A percentile compares a stretch with the other conserved stretches of the same genome.
Conservation (phyloP, 2,113 vertebrate genomes). For the Pseudopipra pipra region DNA sequence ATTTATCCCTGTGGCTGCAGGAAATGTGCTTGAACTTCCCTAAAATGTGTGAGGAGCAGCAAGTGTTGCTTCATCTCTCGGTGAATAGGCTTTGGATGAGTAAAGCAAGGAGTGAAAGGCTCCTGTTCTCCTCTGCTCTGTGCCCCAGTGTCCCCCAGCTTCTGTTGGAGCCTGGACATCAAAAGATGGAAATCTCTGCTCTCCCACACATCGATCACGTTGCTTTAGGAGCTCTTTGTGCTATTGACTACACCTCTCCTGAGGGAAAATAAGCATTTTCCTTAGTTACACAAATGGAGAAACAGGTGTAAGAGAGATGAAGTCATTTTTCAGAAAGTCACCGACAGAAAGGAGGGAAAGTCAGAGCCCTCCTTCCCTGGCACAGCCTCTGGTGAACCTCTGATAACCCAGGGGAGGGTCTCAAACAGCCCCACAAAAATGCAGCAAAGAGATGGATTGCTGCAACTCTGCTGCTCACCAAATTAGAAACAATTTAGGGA, state of each 20-base stretch:
- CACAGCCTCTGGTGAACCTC: background rate
- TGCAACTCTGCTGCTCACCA: slow-evolving; percentile 60
- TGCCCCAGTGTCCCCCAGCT: background rate
- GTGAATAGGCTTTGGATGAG: background rate
- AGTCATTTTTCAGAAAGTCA: background rate
- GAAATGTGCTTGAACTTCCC: background rate
- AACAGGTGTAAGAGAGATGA: background rate
- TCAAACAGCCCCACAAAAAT: background rate
- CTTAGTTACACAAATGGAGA: background rate
- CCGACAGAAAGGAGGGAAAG: background rate
- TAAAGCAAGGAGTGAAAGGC: background rate
- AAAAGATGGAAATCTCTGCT: background rate
- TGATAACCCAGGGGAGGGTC: background rate
- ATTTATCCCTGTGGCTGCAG: background rate
- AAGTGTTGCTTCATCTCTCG: background rate
- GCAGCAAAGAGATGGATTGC: background rate
- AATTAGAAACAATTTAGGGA: slow-evolving; percentile 71
- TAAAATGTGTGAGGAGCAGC: background rate
- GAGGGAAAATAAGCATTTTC: background rate
- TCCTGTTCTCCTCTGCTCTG: background rate
- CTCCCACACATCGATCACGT: background rate
- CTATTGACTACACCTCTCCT: background rate
- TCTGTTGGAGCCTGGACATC: rapidly evolving
- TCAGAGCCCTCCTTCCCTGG: background rate
- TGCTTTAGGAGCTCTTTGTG: background rate